phyloP scores from a whole-genome alignment of 2,797 vertebrate species.

The Aulostomus chinensis region DNA sequence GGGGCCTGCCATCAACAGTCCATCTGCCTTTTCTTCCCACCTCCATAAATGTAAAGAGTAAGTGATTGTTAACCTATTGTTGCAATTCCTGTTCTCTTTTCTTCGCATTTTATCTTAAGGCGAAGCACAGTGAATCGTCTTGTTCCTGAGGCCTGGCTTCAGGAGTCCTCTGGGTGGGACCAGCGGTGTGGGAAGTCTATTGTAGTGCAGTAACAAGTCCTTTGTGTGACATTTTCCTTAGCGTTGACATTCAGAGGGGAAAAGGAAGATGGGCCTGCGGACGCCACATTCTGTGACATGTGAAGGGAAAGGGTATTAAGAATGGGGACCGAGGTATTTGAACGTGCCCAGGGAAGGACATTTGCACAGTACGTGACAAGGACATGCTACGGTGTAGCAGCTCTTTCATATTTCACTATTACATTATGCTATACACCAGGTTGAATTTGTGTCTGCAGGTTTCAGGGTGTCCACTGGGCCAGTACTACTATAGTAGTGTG shows the following conservation, averaged over 20 bases:
- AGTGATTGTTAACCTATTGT: conserved; percentile 79
- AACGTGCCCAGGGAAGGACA: conserved; percentile 66
- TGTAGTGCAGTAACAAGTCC: conserved; percentile 77
- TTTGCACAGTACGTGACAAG: conserved; percentile 76
- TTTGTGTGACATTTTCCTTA: conserved; percentile 80
- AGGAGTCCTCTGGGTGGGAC: conserved; percentile 65
- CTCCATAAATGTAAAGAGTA: conserved; percentile 57
- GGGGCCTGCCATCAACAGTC: background rate
- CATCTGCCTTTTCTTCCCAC: conserved; percentile 13
- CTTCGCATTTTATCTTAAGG: conserved; percentile 69
- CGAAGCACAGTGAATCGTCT: conserved; percentile 50
- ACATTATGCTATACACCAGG: conserved; percentile 61
- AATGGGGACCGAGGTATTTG: conserved; percentile 64
- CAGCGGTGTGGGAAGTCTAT: conserved; percentile 69
- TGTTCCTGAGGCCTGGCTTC: conserved; percentile 54
- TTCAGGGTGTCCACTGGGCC: conserved; percentile 42
- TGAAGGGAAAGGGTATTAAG: conserved; percentile 76
- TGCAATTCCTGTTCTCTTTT: conserved; percentile 66
- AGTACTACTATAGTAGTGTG: no score
- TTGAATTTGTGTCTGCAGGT: conserved; percentile 48
- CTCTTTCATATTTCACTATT: conserved; percentile 68
- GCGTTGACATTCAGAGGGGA: conserved; percentile 76
- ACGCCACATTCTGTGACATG: conserved; percentile 70
- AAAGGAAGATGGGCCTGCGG: conserved; percentile 64
- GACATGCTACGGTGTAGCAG: conserved; percentile 56